phyloP scores from a whole-genome alignment of 2,888 invertebrate species.

The Thalpophila matura region DNA sequence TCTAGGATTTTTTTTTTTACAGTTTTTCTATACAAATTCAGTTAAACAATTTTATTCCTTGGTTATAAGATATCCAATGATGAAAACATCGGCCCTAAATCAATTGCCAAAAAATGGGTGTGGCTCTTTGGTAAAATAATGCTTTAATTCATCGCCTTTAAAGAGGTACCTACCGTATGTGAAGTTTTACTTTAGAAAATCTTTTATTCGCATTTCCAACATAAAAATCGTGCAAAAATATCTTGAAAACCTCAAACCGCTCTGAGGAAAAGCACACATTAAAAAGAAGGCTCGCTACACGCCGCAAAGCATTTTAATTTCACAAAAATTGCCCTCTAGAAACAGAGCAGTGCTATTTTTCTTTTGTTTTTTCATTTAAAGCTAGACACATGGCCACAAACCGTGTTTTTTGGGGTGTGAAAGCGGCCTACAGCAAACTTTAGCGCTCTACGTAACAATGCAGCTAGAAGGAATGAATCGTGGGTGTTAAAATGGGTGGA shows the following conservation, averaged over 20 bases:
- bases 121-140: too few relatives aligned
- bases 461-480: conserved; percentile 42
- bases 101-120: too few relatives aligned
- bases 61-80: too few relatives aligned
- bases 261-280: conserved; percentile 21
- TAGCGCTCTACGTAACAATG: conserved; percentile 53
- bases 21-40: too few relatives aligned
- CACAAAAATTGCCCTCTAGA: conserved; percentile 55
- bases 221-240: conserved; percentile 13
- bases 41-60: too few relatives aligned
- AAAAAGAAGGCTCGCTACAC: conserved; percentile 26
- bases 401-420: conserved; percentile 77
- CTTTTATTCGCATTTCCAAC: conserved; percentile 7
- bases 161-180: too few relatives aligned
- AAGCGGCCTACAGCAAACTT: conserved; percentile 67
- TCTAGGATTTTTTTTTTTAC: too few relatives aligned
- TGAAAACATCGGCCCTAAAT: too few relatives aligned
- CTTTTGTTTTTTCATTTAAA: conserved; percentile 73
- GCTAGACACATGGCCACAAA: conserved; percentile 59
- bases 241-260: conserved; percentile 19
- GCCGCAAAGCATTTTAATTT: conserved; percentile 55
- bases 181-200: conserved; percentile 3
- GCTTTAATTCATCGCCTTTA: background rate
- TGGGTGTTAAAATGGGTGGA: conserved; percentile 16
- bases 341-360: conserved; percentile 52